Conservation (phyloP, 2,113 vertebrate genomes). For the Cygnus atratus region DNA sequence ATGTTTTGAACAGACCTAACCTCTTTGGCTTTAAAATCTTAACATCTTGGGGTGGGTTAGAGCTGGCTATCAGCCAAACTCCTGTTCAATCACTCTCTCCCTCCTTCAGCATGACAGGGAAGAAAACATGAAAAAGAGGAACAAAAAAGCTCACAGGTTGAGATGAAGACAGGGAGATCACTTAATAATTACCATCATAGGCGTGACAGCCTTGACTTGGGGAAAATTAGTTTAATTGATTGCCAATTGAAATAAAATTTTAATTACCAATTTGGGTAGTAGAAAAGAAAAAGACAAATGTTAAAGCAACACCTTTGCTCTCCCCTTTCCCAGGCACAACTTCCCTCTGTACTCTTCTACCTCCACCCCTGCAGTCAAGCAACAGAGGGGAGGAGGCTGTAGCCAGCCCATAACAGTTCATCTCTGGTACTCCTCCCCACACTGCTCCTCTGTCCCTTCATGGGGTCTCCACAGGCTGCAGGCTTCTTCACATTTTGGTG, state of each 20-base stretch:
- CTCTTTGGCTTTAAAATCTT: background rate
- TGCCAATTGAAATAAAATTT: background rate
- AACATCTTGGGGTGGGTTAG: background rate
- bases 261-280: background rate
- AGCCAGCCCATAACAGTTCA: background rate
- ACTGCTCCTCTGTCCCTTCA: background rate
- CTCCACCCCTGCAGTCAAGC: background rate
- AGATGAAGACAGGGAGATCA: background rate
- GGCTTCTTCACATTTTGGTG: accelerated
- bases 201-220: background rate
- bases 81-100: background rate
- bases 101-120: background rate
- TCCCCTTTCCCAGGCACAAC: background rate
- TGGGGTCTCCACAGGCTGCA: accelerated
- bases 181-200: background rate
- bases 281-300: background rate
- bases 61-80: background rate
- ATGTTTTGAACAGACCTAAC: background rate
- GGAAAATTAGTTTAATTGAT: background rate
- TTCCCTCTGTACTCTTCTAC: background rate
- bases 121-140: background rate
- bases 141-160: background rate
- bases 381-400: background rate
- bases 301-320: background rate
- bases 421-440: background rate